phyloP scores from a whole-genome alignment of 2,888 invertebrate species.

The Microctonus hyperodae region DNA sequence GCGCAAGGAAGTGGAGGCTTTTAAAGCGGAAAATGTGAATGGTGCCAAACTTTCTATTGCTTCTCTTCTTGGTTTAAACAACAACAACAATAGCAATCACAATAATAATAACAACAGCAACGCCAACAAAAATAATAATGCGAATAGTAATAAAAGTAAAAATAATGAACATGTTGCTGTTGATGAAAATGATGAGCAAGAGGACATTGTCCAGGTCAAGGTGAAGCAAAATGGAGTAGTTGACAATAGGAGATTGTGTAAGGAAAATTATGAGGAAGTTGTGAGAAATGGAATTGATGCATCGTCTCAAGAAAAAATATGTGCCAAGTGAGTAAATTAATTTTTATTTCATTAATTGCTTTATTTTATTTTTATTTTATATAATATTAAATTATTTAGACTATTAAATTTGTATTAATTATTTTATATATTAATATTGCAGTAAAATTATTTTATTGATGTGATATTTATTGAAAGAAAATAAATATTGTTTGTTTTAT shows the following conservation, averaged over 20 bases:
- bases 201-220: slow-evolving; percentile 37
- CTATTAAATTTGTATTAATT: too few relatives aligned
- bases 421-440: too few relatives aligned
- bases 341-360: not conserved
- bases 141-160: slow-evolving; percentile 44
- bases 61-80: slow-evolving; percentile 52
- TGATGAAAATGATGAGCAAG: slow-evolving; percentile 35
- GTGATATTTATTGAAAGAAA: too few relatives aligned
- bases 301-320: slow-evolving; percentile 40
- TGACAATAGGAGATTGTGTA: slow-evolving; percentile 43
- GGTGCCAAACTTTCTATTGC: slow-evolving; percentile 55
- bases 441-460: too few relatives aligned
- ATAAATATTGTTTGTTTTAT: not conserved
- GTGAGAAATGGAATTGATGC: slow-evolving; percentile 50
- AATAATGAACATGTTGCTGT: slow-evolving; percentile 43
- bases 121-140: slow-evolving; percentile 54
- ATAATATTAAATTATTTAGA: too few relatives aligned
- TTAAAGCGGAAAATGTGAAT: slow-evolving; percentile 61
- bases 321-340: slow-evolving; percentile 47
- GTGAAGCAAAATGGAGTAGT: slow-evolving; percentile 41
- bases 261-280: slow-evolving; percentile 55
- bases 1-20: slow-evolving; percentile 67
- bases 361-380: not conserved
- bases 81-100: slow-evolving; percentile 54
- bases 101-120: slow-evolving; percentile 45